phyloP scores from a whole-genome alignment of 92 coral and sea anemone genomes.

The Ricordea florida region DNA sequence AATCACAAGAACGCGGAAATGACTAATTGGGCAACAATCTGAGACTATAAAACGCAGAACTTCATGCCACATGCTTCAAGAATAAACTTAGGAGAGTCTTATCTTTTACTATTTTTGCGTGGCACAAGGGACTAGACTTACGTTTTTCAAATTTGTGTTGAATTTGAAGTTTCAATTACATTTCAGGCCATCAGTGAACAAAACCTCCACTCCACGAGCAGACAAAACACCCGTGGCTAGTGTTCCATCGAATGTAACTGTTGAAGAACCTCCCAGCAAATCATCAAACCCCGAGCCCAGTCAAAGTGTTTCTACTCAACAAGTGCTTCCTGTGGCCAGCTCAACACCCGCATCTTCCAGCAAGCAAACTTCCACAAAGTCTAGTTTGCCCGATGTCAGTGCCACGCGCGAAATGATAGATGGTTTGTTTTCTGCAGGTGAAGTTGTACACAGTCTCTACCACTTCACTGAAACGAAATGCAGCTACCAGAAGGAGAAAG shows the following conservation, averaged over 20 bases:
- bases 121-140: not conserved
- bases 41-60: not conserved
- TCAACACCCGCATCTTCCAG: not conserved
- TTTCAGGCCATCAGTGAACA: not conserved
- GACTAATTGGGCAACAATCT: not conserved
- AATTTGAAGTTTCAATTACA: not conserved
- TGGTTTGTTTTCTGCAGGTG: not conserved
- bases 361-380: not conserved
- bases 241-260: not conserved
- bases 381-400: conserved; percentile 15
- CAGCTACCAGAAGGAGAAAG: conserved; percentile 23
- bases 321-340: conserved; percentile 17
- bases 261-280: conserved; percentile 3
- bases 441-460: conserved; percentile 17
- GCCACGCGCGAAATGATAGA: not conserved
- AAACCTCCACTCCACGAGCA: not conserved
- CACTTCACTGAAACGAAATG: conserved; percentile 14
- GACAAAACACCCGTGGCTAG: conserved; percentile 10
- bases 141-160: not conserved
- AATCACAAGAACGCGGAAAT: not conserved
- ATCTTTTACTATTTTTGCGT: not conserved
- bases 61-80: not conserved
- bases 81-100: not conserved
- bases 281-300: conserved; percentile 12
- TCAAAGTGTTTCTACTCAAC: not conserved